Evolutionary conservation across 1,140 invertebrate genomes (phyloP), one percentile per base, ranked within the genome.

Genomic region (Drosophila hydei): DNA sequence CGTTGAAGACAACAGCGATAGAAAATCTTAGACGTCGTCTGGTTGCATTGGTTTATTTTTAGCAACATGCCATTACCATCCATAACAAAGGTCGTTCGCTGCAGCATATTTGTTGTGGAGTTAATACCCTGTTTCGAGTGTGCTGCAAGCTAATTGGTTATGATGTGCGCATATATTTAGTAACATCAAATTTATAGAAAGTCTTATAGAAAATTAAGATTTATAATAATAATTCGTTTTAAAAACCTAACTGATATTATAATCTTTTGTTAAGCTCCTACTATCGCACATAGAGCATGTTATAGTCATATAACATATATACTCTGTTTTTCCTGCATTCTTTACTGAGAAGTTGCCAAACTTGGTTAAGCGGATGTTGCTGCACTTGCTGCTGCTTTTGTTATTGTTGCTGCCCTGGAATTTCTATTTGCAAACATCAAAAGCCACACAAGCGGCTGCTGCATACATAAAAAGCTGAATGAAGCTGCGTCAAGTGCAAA

Each of bases 11-110:
- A 70, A 40, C 30, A 18, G 12, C 63, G 56, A 60, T 87, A 79
- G 83, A 87, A 88, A 88, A 79, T 78, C 74, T 88, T 79, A 87
- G 83, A 87, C 55, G 19, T 61, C 61, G 63, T 58, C 42, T 45
- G 56, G 64, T 50, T 80, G 50, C 61, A 68, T 73, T 51, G 64
- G 75, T 73, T 88, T 88, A 89, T 89, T 89, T 89, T 89, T 89
- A 89, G 85, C 81, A 75, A 85, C 79, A 81, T 62, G 69, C 61
- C 68, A 71, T 71, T 65, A 58, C 62, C 62, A 65, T 56, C 68
- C 45, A 51, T 56, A 65, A 71, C 85, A 89, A 90, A 89, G 85
- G 85, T 89, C 85, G 85, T 89, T 89, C 79, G 76, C 77, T 73
- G 60, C 71, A 58, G 33, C 70, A 68, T 47, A 45, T 25, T 63